A percentile compares a stretch with the other conserved stretches of the same genome.
phyloP scores from a whole-genome alignment of 2,888 invertebrate species.

The Agonopterix alstromeriana region DNA sequence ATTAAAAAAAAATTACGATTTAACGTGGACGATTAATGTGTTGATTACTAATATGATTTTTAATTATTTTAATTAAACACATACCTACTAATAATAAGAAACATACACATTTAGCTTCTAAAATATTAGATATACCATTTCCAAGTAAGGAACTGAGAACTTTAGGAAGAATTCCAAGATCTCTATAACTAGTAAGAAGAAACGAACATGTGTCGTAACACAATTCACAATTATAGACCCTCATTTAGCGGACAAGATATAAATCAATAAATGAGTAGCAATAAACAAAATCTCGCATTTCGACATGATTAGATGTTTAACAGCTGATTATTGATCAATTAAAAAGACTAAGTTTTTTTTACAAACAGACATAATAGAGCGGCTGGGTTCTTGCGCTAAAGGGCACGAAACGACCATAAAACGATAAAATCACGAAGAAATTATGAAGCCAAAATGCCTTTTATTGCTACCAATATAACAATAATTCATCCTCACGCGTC shows the following conservation, averaged over 20 bases:
- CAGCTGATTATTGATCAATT: conserved; percentile 50
- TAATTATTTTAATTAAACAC: too few relatives aligned
- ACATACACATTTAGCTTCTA: too few relatives aligned
- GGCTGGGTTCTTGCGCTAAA: conserved; percentile 41
- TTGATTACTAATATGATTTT: too few relatives aligned
- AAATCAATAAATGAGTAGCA: conserved; percentile 3
- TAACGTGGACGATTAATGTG: too few relatives aligned
- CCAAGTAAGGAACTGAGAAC: too few relatives aligned
- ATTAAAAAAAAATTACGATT: too few relatives aligned
- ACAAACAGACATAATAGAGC: conserved; percentile 46
- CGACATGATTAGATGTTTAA: conserved; percentile 34
- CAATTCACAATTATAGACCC: not conserved
- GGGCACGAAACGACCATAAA: conserved; percentile 56
- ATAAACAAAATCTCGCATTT: conserved; percentile 8
- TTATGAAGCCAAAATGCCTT: conserved; percentile 48
- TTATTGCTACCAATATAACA: conserved; percentile 63
- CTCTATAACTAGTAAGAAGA: too few relatives aligned
- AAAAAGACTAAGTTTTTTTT: conserved; percentile 27
- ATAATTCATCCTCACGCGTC: conserved; percentile 64
- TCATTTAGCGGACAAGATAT: not conserved
- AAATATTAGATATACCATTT: too few relatives aligned
- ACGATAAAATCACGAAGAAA: conserved; percentile 61
- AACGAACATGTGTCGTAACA: too few relatives aligned
- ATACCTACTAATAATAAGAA: too few relatives aligned
- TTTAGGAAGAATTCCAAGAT: too few relatives aligned